Conservation (phyloP, 2,888 invertebrate genomes). For the Brenthis hecate region DNA sequence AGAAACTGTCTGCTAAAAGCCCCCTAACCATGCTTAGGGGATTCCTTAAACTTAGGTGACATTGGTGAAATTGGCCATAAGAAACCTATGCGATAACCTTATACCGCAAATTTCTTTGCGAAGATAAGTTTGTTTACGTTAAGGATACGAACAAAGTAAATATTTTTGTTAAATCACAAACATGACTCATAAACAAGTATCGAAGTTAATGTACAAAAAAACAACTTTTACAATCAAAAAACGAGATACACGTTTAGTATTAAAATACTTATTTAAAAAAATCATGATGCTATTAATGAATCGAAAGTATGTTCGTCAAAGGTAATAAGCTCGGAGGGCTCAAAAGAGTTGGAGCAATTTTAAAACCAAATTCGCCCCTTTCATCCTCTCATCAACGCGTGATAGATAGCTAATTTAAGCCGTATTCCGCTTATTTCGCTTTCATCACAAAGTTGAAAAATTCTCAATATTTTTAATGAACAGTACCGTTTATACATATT, state of each 20-base stretch:
- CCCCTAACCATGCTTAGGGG: no score
- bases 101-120: no score
- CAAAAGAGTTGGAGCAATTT: conserved; percentile 17
- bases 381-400: conserved; percentile 25
- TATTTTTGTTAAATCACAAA: no score
- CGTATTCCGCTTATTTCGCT: conserved; percentile 14
- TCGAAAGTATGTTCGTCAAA: conserved; percentile 4
- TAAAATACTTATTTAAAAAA: background rate
- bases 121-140: no score
- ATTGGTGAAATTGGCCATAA: no score
- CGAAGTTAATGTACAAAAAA: no score
- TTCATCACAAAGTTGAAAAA: conserved; percentile 3
- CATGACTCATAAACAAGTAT: no score
- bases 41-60: no score
- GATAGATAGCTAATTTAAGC: conserved; percentile 23
- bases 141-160: no score
- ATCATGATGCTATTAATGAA: background rate
- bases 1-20: no score
- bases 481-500: background rate
- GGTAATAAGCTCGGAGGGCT: conserved; percentile 1
- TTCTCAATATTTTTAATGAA: background rate
- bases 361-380: conserved; percentile 21
- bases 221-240: no score
- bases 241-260: background rate
- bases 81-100: no score